Evolutionary conservation across 2,797 vertebrate species (phyloP), one percentile per base, ranked within the genome.

Genomic region (Phoxinus dragarum): DNA sequence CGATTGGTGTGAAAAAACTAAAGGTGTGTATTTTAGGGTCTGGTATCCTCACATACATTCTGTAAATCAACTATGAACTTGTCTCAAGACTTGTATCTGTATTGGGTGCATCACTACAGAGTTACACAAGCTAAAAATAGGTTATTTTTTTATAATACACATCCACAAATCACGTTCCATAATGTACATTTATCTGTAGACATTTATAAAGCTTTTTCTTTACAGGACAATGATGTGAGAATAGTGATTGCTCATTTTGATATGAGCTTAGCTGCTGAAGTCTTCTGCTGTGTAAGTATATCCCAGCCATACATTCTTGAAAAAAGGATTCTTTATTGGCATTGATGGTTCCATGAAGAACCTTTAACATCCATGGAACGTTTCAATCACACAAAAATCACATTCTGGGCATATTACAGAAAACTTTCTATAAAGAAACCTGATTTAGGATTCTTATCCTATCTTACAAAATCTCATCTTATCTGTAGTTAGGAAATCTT

Each of bases 271-370:
- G 95, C 94, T 47, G 94, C 96, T 8, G 95, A 96, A 91, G 96
- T 98, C 82, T 97, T 98, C 93, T 99, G 98, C 88, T 98, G 97
- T 90, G 98, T 99, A 93, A 97, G 97, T 97, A 40, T 69, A 40
- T 71, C 14, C 21, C 23, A 27, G 6, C 73, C 31, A 36, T 54
- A 52, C 9, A 49, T 47, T 73, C 71, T 44, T 72, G 2, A 47
- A 47, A 27, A 44, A 23, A 1, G 2, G 4, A 23, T 42, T 44
- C 69, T 23, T 21, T 12, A 12, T n/a, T 2, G 38, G 2, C 27
- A 67, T 17, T 36, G 64, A 67, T 67, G 31, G 44, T 47, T 47
- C 44, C 44, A 47, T 47, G 44, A 47, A 47, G 44, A 47, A 31
- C 5, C n/a, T 64, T 64, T 64, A 3, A 16, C 27, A 31, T 64